phyloP scores from a whole-genome alignment of 2,888 invertebrate species.

The Limnephilus rhombicus region DNA sequence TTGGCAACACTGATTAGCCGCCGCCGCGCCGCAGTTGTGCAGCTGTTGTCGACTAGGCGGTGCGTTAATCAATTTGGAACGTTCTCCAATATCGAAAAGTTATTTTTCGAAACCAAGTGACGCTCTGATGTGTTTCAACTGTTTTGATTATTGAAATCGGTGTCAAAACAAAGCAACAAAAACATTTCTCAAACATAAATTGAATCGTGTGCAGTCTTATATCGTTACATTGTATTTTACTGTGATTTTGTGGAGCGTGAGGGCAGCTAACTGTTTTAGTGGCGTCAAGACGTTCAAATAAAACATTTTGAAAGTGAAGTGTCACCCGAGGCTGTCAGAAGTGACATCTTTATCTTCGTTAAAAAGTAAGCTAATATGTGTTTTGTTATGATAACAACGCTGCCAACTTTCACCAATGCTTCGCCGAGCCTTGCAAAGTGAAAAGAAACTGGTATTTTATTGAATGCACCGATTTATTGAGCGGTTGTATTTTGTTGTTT shows the following conservation, averaged over 20 bases:
- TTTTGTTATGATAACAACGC: neutral
- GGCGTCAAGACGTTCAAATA: slow-evolving; percentile 33
- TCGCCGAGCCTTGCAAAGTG: slow-evolving; percentile 14
- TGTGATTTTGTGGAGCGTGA: slow-evolving; percentile 32
- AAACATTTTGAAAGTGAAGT: slow-evolving; percentile 18
- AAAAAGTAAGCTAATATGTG: slow-evolving; percentile 29
- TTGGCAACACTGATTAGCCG: neutral
- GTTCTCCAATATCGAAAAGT: slow-evolving; percentile 21
- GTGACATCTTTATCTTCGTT: neutral
- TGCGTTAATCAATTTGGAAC: neutral
- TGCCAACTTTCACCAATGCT: slow-evolving; percentile 37
- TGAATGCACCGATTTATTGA: neutral
- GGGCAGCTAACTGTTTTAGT: slow-evolving; percentile 29
- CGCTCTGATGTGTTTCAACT: slow-evolving; percentile 27
- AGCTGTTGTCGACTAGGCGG: neutral
- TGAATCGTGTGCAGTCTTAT: neutral
- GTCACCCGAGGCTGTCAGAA: neutral
- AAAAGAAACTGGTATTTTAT: slow-evolving; percentile 38
- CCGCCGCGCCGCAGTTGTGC: neutral
- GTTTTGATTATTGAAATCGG: slow-evolving; percentile 21
- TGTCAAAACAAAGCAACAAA: neutral
- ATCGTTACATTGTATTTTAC: neutral
- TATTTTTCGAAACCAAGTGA: slow-evolving; percentile 35
- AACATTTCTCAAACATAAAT: neutral
- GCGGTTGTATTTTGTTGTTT: neutral